These are phyloP conservation scores for Pantherophis guttatus DNA, from an alignment of 2,113 vertebrate species.

Conservation along the genomic window DNA sequence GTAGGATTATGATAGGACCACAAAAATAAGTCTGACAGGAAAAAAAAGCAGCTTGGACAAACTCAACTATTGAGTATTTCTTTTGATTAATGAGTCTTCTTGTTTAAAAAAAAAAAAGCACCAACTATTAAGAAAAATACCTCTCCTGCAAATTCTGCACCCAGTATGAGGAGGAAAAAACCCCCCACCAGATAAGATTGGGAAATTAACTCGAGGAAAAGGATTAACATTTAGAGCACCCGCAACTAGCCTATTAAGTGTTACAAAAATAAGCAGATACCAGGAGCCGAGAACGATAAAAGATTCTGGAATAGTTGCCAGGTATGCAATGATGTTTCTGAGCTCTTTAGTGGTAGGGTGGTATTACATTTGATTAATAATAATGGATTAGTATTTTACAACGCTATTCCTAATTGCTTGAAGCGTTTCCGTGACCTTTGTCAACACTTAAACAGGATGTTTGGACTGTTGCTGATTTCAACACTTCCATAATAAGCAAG, in stretches of 20 bases:
- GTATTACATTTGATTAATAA: not conserved
- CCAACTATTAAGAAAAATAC: not conserved
- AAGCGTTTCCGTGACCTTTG: not conserved
- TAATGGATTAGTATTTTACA: not conserved
- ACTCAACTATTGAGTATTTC: not conserved
- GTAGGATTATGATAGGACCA: not conserved
- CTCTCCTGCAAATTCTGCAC: not conserved
- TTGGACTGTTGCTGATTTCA: not conserved
- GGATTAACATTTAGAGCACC: not conserved
- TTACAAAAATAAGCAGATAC: not conserved
- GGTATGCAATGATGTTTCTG: not conserved
- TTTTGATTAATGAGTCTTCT: not conserved
- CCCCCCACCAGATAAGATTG: not conserved
- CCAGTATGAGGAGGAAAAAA: not conserved
- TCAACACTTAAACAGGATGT: not conserved
- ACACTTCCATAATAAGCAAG: not conserved
- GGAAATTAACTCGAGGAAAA: slow-evolving; percentile 1
- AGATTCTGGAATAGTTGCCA: not conserved
- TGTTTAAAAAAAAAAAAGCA: not conserved
- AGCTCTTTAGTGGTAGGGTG: not conserved
- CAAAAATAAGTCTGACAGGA: not conserved
- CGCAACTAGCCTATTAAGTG: not conserved
- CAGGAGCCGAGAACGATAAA: not conserved
- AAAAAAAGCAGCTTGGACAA: not conserved
- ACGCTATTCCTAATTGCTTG: not conserved